Percentiles rank a stretch among this genome's conserved stretches.
Evolutionary conservation across 37 sponge, comb jelly and placozoan genomes (phyloP).

Genomic region (Axinella damicornis): DNA sequence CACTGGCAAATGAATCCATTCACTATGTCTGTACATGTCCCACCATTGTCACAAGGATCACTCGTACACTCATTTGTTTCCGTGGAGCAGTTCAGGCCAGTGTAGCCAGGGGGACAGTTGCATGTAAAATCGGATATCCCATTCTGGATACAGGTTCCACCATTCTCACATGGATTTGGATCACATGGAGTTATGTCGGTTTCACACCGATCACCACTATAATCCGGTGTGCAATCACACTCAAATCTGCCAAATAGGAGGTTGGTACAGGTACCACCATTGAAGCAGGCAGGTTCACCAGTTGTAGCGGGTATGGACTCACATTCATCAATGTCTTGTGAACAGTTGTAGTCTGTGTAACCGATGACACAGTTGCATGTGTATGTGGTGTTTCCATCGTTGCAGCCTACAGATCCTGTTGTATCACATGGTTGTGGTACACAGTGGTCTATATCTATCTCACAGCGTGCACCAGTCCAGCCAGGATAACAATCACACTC

Average conservation of each 20-base stretch:
- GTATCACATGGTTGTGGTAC: conserved; percentile 33
- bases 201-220: background rate
- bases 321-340: conserved; percentile 29
- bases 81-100: conserved; percentile 2
- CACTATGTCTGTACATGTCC: conserved; percentile 4
- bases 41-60: background rate
- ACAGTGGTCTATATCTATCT: conserved; percentile 72
- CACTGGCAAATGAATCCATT: conserved; percentile 44
- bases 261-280: conserved; percentile 21
- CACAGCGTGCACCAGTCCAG: conserved; percentile 69
- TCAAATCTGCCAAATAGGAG: background rate
- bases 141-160: conserved; percentile 24
- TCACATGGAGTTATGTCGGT: background rate
- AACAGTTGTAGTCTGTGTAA: conserved; percentile 36
- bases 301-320: too few species aligned
- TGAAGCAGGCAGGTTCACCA: conserved; percentile 2
- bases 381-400: conserved; percentile 39
- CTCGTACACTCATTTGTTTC: background rate
- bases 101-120: conserved; percentile 23
- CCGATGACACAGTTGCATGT: conserved; percentile 57
- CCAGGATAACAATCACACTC: conserved; percentile 67
- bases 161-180: conserved; percentile 31
- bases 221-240: background rate
- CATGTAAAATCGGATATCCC: conserved; percentile 5
- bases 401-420: conserved; percentile 7